A percentile compares a stretch with the other conserved stretches of the same genome.
Conservation (phyloP, 2,888 invertebrate genomes). For the Athetis lepigone region DNA sequence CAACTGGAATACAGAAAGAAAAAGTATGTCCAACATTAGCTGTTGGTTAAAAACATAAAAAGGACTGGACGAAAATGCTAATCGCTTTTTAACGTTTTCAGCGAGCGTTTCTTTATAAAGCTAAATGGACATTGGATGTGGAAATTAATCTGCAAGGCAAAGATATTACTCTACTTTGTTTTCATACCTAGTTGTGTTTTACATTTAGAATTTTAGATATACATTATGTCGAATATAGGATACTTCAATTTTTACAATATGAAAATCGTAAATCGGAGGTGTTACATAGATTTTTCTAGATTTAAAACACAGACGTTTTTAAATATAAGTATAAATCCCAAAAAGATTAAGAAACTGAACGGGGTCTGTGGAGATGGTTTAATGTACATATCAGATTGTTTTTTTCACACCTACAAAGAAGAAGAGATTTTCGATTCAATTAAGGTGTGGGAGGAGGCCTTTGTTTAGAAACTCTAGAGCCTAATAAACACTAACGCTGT, state of each 20-base stretch:
- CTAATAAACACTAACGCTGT: no score
- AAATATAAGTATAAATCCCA: not conserved
- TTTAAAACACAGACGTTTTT: not conserved
- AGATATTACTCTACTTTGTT: not conserved
- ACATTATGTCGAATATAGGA: not conserved
- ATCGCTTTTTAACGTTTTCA: constrained; percentile 45
- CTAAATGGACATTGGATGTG: constrained; percentile 20
- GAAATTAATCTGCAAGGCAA: constrained; percentile 22
- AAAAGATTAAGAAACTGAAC: not conserved
- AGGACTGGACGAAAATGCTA: constrained; percentile 32
- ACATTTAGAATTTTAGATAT: not conserved
- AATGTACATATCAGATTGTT: not conserved
- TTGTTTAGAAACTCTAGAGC: no score
- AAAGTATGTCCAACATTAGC: constrained; percentile 17
- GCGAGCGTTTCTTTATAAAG: constrained; percentile 18
- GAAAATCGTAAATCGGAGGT: not conserved
- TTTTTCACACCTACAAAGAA: not conserved
- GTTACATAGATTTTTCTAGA: not conserved
- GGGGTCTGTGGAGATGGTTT: not conserved
- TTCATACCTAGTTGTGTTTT: not conserved
- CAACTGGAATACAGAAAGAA: not conserved
- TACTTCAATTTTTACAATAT: not conserved
- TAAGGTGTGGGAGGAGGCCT: no score
- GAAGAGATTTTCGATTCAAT: no score
- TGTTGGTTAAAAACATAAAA: constrained; percentile 22